These are phyloP conservation scores for Fistularia commersonii DNA, from an alignment of 2,797 vertebrate species.

Conservation along the genomic window DNA sequence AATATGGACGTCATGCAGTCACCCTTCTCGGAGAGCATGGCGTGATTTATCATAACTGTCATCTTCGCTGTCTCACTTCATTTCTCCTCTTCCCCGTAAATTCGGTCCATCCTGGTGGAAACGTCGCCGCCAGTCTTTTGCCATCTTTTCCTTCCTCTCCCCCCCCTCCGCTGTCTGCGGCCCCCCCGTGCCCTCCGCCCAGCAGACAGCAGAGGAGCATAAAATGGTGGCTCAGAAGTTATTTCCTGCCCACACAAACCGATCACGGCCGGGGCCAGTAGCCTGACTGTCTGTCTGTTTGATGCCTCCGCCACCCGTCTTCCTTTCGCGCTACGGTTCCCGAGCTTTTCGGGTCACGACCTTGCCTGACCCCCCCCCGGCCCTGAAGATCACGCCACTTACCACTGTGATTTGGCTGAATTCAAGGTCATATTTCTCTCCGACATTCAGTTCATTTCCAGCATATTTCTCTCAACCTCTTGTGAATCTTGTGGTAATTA, in stretches of 20 bases:
- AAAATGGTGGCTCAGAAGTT: slow-evolving; percentile 59
- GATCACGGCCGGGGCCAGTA: slow-evolving; percentile 15
- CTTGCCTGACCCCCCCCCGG: no score
- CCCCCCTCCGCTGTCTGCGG: slow-evolving; percentile 20
- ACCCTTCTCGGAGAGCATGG: slow-evolving; percentile 40
- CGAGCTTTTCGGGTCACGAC: no score
- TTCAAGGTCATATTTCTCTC: no score
- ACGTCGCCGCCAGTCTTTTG: slow-evolving; percentile 29
- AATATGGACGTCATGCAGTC: slow-evolving; percentile 44
- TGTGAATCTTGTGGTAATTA: no score
- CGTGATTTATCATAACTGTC: slow-evolving; percentile 59
- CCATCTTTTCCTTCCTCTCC: slow-evolving; percentile 9
- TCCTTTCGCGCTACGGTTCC: slow-evolving; percentile 36
- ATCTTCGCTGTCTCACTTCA: slow-evolving; percentile 50
- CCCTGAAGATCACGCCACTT: no score
- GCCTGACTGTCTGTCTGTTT: slow-evolving; percentile 40
- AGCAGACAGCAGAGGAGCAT: slow-evolving; percentile 61
- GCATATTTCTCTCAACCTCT: no score
- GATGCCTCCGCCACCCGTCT: slow-evolving; percentile 47
- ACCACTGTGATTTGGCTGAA: no score
- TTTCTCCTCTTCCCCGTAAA: slow-evolving; percentile 54
- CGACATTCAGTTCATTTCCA: no score
- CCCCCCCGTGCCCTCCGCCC: slow-evolving; percentile 21
- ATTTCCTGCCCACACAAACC: slow-evolving; percentile 71
- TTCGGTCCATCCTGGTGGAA: slow-evolving; percentile 44